These are phyloP conservation scores for Sinocyclocheilus anophthalmus DNA, from an alignment of 2,113 vertebrate species.

Conservation along the genomic window DNA sequence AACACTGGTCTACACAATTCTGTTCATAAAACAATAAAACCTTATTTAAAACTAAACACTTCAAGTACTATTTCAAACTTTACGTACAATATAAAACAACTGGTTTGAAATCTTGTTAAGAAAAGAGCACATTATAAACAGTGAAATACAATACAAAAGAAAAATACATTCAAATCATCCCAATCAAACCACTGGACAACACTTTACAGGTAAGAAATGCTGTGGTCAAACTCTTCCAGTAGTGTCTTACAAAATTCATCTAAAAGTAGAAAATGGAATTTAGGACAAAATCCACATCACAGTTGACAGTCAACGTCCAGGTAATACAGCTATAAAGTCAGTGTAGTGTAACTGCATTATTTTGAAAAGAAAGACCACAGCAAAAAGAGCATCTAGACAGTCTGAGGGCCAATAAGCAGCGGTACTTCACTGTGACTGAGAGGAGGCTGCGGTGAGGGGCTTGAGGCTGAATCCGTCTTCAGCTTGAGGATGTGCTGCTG, in stretches of 20 bases:
- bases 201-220: neutral
- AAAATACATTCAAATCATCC: constrained; percentile 19
- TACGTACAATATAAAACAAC: constrained; percentile 9
- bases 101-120: neutral
- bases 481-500: constrained; percentile 92
- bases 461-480: constrained; percentile 78
- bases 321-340: neutral
- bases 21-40: neutral
- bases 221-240: neutral
- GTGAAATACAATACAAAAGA: neutral
- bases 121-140: constrained; percentile 5
- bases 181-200: neutral
- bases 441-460: constrained; percentile 47
- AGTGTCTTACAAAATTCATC: neutral
- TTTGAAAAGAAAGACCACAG: constrained; percentile 18
- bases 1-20: neutral
- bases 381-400: constrained; percentile 29
- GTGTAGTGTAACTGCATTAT: neutral
- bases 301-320: neutral
- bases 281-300: neutral
- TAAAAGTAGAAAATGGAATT: neutral
- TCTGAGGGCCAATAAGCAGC: constrained; percentile 42
- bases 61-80: neutral
- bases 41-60: constrained; percentile 3
- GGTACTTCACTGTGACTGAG: constrained; percentile 1